Evolutionary conservation across 1,140 invertebrate genomes (phyloP).

Genomic region (Pachypsylla venusta): DNA sequence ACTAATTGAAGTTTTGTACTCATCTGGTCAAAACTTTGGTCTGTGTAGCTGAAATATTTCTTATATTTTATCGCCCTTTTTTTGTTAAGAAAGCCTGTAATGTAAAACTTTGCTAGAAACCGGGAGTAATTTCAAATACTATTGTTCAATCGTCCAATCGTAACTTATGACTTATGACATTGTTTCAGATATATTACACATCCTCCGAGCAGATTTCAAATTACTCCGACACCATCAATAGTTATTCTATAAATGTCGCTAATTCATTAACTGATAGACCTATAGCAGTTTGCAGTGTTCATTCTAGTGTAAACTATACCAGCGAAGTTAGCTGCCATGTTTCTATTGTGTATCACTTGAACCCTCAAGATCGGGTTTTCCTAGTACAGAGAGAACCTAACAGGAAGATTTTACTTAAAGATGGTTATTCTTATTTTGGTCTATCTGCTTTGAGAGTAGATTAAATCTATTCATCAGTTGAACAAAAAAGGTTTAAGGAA

Average conservation of each 20-base stretch:
- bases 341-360: neutral
- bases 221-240: neutral
- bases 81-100: too few relatives aligned
- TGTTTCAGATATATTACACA: slow-evolving; percentile 4
- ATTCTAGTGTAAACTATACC: neutral
- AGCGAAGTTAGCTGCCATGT: slow-evolving; percentile 2
- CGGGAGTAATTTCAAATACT: too few relatives aligned
- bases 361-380: neutral
- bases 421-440: neutral
- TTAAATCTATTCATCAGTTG: too few relatives aligned
- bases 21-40: too few relatives aligned
- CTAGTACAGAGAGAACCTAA: neutral
- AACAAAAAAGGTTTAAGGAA: too few relatives aligned
- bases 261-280: neutral
- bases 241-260: neutral
- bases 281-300: neutral
- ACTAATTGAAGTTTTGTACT: too few relatives aligned
- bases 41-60: too few relatives aligned
- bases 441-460: neutral
- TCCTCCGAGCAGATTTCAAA: neutral
- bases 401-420: neutral
- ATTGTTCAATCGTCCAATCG: too few relatives aligned
- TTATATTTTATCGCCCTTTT: too few relatives aligned
- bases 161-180: too few relatives aligned
- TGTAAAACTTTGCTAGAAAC: too few relatives aligned